Evolutionary conservation across 2,113 vertebrate species (phyloP).

Genomic region (Phainopepla nitens): DNA sequence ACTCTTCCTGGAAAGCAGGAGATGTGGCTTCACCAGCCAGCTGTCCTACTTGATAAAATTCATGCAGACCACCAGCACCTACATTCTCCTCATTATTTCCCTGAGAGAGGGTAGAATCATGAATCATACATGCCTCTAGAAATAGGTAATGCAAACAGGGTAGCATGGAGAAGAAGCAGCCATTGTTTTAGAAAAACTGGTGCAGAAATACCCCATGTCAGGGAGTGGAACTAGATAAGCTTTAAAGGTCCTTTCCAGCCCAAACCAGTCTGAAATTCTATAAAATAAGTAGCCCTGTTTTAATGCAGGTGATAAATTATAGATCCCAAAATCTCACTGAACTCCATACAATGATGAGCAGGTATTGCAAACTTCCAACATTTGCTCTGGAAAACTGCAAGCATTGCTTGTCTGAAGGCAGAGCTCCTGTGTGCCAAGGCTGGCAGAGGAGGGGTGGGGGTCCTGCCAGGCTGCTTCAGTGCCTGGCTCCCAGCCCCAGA

Average conservation of each 20-base stretch:
- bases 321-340: neutral
- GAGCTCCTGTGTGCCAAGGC: neutral
- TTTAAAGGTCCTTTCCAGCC: neutral
- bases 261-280: neutral
- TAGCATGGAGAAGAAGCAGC: neutral
- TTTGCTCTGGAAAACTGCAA: neutral
- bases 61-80: neutral
- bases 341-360: neutral
- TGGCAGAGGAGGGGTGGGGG: neutral
- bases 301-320: neutral
- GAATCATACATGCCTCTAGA: neutral
- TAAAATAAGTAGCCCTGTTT: neutral
- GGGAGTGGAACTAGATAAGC: neutral
- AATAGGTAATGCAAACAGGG: neutral
- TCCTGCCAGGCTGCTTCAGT: rapidly evolving
- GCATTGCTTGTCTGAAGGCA: rapidly evolving
- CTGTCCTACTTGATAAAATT: neutral
- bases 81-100: neutral
- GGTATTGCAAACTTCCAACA: neutral
- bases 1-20: neutral
- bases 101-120: neutral
- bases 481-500: rapidly evolving
- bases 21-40: neutral
- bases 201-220: neutral
- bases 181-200: neutral